Percentiles rank a stretch among this genome's conserved stretches.
phyloP scores from a whole-genome alignment of 2,888 invertebrate species.

The Epistrophe grossulariae region DNA sequence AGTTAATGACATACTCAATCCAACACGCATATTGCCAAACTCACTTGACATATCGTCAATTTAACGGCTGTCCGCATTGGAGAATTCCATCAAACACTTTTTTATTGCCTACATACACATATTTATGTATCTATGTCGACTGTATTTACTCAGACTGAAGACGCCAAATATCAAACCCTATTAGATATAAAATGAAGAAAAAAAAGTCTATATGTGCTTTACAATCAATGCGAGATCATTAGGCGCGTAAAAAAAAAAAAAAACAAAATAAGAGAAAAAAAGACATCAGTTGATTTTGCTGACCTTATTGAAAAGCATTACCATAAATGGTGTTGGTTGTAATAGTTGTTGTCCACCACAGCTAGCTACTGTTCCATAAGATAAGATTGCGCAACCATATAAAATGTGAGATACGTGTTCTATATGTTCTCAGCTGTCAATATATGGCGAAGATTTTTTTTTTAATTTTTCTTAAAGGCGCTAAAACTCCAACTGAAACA shows the following conservation, averaged over 20 bases:
- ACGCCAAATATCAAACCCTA: constrained; percentile 60
- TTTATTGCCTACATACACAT: background rate
- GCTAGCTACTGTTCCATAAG: constrained; percentile 48
- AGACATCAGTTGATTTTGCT: constrained; percentile 59
- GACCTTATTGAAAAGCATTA: constrained; percentile 74
- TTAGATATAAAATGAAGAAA: constrained; percentile 41
- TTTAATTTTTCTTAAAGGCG: constrained; percentile 39
- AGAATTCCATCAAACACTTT: constrained; percentile 24
- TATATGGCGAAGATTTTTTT: constrained; percentile 3
- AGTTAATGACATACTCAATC: background rate
- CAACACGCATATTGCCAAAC: constrained; percentile 12
- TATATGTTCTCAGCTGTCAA: constrained; percentile 38
- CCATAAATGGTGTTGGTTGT: constrained; percentile 69
- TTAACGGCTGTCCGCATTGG: constrained; percentile 54
- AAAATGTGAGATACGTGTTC: constrained; percentile 58
- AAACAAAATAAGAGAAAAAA: constrained; percentile 1
- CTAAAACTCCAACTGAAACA: constrained; percentile 25
- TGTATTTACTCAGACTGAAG: constrained; percentile 50
- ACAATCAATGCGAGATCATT: constrained; percentile 32
- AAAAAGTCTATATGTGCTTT: background rate
- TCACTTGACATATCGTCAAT: constrained; percentile 33
- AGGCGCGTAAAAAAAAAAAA: constrained; percentile 34
- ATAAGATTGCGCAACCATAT: constrained; percentile 73
- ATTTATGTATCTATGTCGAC: background rate
- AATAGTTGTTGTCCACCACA: constrained; percentile 37